These are phyloP conservation scores for Orchesellides sinensis DNA, from an alignment of 2,888 invertebrate species.

Conservation along the genomic window DNA sequence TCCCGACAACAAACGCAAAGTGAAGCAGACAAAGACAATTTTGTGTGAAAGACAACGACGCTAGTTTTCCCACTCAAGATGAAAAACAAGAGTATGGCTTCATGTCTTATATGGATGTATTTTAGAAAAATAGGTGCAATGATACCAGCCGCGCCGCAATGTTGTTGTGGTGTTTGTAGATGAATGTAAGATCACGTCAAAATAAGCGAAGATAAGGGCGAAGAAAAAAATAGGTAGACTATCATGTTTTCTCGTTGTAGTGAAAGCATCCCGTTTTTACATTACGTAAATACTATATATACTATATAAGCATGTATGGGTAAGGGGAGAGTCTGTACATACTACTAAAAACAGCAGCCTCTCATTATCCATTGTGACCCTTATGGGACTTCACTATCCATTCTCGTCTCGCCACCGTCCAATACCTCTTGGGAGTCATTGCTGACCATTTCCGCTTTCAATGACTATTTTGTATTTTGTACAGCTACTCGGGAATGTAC, in stretches of 20 bases:
- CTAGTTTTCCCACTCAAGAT: no score
- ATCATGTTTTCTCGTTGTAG: no score
- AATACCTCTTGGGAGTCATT: slow-evolving; percentile 74
- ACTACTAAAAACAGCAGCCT: slow-evolving; percentile 40
- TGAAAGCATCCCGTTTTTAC: no score
- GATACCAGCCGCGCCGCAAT: background rate
- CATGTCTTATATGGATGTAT: no score
- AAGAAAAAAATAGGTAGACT: no score
- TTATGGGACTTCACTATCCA: slow-evolving; percentile 73
- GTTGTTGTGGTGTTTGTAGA: background rate
- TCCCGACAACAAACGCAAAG: background rate
- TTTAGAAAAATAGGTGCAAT: background rate
- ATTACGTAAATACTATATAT: no score
- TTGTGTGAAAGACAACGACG: background rate
- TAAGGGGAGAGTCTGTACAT: no score
- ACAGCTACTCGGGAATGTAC: slow-evolving; percentile 21
- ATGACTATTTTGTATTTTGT: slow-evolving; percentile 73
- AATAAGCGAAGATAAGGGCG: slow-evolving; percentile 1
- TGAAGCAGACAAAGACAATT: slow-evolving; percentile 12
- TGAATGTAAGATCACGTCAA: slow-evolving; percentile 22
- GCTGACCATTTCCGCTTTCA: slow-evolving; percentile 74
- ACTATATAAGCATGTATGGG: no score
- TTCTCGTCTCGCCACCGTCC: slow-evolving; percentile 70
- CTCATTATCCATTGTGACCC: slow-evolving; percentile 74
- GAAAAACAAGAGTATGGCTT: no score